Conservation (phyloP, 92 coral and sea anemone genomes). For the Zoanthus gigantus region DNA sequence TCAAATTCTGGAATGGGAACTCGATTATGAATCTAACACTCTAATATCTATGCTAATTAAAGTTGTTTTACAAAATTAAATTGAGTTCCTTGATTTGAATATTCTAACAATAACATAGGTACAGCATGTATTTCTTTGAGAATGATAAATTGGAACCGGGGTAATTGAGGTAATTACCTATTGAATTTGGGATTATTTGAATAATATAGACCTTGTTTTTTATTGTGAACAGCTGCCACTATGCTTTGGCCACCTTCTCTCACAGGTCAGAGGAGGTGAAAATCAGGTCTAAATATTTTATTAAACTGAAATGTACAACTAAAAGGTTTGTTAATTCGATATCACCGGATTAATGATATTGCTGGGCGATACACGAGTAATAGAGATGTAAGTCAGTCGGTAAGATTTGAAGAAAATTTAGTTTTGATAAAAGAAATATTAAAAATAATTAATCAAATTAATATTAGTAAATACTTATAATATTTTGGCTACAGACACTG, state of each 20-base stretch:
- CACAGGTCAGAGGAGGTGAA: background rate
- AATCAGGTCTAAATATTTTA: background rate
- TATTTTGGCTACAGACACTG: background rate
- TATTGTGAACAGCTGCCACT: slow-evolving; percentile 30
- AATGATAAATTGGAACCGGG: too few relatives aligned
- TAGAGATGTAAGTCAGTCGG: too few relatives aligned
- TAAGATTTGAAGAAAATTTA: too few relatives aligned
- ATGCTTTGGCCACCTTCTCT: slow-evolving; percentile 14
- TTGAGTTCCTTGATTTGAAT: slow-evolving; percentile 40
- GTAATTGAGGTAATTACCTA: too few relatives aligned
- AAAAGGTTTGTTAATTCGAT: too few relatives aligned
- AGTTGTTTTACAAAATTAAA: slow-evolving; percentile 19
- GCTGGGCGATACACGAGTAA: too few relatives aligned
- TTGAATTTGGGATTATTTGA: too few relatives aligned
- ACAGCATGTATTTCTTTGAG: slow-evolving; percentile 32
- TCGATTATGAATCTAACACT: slow-evolving; percentile 37
- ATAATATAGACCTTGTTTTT: too few relatives aligned
- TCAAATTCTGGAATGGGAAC: slow-evolving; percentile 37
- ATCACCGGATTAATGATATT: too few relatives aligned
- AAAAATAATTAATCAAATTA: too few relatives aligned
- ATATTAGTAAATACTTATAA: background rate
- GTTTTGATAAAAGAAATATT: too few relatives aligned
- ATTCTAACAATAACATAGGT: slow-evolving; percentile 33
- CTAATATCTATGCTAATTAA: slow-evolving; percentile 22
- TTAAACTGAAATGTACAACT: too few relatives aligned